phyloP scores from a whole-genome alignment of 2,888 invertebrate species.

The Candidula unifasciata region DNA sequence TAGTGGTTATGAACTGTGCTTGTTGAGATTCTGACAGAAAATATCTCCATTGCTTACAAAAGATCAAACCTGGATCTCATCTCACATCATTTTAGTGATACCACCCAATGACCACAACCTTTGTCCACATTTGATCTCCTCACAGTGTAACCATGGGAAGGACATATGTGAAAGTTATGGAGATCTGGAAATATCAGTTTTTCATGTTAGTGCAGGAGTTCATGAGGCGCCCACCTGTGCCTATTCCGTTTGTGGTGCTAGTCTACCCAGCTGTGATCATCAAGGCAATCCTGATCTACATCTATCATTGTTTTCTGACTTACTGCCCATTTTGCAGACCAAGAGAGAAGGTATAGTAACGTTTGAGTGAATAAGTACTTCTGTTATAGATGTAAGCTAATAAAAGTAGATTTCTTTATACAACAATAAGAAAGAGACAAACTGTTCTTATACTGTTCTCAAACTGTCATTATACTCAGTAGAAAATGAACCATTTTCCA shows the following conservation, averaged over 20 bases:
- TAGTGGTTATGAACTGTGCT: too few relatives aligned
- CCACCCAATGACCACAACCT: too few relatives aligned
- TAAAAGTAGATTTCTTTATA: too few relatives aligned
- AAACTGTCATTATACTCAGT: too few relatives aligned
- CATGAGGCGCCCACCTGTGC: slow-evolving; percentile 85
- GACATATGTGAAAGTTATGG: slow-evolving; percentile 95
- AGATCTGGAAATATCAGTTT: slow-evolving; percentile 99
- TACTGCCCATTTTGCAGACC: slow-evolving; percentile 10
- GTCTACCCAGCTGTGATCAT: slow-evolving; percentile 26
- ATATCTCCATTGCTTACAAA: too few relatives aligned
- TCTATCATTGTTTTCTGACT: not conserved
- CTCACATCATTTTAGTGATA: too few relatives aligned
- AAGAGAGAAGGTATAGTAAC: not conserved
- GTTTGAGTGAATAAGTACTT: not conserved
- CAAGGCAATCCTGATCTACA: not conserved
- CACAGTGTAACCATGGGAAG: slow-evolving; percentile 80
- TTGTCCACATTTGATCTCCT: slow-evolving; percentile 12
- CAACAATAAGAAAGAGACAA: too few relatives aligned
- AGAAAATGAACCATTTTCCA: too few relatives aligned
- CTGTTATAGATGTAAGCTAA: too few relatives aligned
- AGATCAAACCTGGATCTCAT: too few relatives aligned
- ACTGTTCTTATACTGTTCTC: too few relatives aligned
- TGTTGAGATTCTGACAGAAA: too few relatives aligned
- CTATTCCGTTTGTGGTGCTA: slow-evolving; percentile 30
- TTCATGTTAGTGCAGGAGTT: slow-evolving; percentile 95